Evolutionary conservation across 2,888 invertebrate genomes (phyloP).

Genomic region (Tenthredo distinguenda): DNA sequence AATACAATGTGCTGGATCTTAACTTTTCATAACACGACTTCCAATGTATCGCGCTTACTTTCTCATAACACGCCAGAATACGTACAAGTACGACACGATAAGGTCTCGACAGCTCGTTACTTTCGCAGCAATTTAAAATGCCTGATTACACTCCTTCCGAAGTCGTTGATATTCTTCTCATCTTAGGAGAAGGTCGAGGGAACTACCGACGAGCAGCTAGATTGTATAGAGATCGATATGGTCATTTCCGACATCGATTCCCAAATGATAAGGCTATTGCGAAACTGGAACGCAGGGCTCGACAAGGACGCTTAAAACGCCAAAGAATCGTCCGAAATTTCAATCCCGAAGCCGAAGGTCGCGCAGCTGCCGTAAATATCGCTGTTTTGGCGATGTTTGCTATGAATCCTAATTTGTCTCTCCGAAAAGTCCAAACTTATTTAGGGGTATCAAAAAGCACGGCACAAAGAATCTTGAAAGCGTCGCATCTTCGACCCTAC

Average conservation of each 20-base stretch:
- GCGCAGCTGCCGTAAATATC: neutral
- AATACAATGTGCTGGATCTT: neutral
- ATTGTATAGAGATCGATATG: neutral
- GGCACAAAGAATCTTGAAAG: slow-evolving; percentile 2
- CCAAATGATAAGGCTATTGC: slow-evolving; percentile 1
- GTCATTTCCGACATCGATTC: neutral
- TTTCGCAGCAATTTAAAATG: slow-evolving; percentile 37
- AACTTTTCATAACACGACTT: neutral
- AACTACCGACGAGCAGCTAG: slow-evolving; percentile 2
- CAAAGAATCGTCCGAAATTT: slow-evolving; percentile 12
- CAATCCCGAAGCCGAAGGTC: neutral
- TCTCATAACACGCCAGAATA: slow-evolving; percentile 2
- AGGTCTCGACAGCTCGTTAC: slow-evolving; percentile 8
- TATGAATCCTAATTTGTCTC: slow-evolving; percentile 13
- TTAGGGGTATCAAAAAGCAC: neutral
- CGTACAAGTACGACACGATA: slow-evolving; percentile 2
- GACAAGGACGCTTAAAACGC: neutral
- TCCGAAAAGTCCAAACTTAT: neutral
- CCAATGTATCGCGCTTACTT: neutral
- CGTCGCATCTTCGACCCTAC: neutral
- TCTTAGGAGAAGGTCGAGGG: slow-evolving; percentile 53
- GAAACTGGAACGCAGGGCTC: neutral
- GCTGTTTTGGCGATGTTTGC: slow-evolving; percentile 6
- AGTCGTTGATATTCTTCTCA: slow-evolving; percentile 55
- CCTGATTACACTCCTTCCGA: slow-evolving; percentile 51